Evolutionary conservation across 2,888 invertebrate genomes (phyloP), one percentile per base, ranked within the genome.

Genomic region (Aelia acuminata): DNA sequence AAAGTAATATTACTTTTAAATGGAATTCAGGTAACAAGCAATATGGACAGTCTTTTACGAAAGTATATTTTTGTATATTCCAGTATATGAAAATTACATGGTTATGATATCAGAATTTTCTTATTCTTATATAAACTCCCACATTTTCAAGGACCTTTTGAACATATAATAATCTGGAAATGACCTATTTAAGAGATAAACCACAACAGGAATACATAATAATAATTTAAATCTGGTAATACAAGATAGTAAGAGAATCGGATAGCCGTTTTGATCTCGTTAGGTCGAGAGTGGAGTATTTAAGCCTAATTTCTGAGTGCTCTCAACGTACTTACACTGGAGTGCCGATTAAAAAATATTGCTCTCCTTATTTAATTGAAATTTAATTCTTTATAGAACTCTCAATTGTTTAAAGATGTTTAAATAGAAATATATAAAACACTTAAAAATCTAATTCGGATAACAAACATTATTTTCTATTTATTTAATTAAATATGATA

Each of bases 281-380:
- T 57, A 26, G 11, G 26, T 26, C 26, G 11, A 26, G 26, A 26
- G 57, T 57, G 13, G 26, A 13, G 57, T 57, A 26, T 13, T 26
- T 8, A 10, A 0, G 13, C 57, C 15, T 57, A 26, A 10, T 57
- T 13, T 3, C 53, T 15, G 10, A 57, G 57, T 57, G 57, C 57
- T 26, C 57, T 57, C 10, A 11, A 3, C n/a, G n/a, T n/a, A n/a
- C n/a, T n/a, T n/a, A n/a, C 26, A 26, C 3, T 57, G 26, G 26
- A 57, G 57, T 57, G 57, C 26, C 57, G 26, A 57, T 57, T 57
- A 57, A 57, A 57, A 57, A 57, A 26, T 57, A 57, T 57, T 57
- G 26, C 57, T 57, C 26, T 0, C 26, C 57, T 26, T 7, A 57
- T 57, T 26, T 3, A 57, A 57, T 57, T 57, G 26, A 3, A 57